phyloP scores from a whole-genome alignment of 2,888 invertebrate genomes.

The Thymelicus lineola region DNA sequence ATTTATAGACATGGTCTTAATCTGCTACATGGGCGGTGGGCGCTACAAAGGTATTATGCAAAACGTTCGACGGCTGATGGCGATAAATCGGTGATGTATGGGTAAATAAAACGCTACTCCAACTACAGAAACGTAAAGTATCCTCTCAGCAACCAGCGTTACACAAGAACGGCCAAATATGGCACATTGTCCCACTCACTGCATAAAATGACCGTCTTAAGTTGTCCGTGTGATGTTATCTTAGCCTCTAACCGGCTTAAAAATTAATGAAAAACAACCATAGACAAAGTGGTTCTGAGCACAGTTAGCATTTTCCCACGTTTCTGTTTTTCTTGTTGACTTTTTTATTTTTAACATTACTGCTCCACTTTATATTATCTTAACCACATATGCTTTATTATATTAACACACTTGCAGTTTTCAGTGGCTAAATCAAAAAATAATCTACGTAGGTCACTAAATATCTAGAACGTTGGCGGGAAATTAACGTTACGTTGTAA shows the following conservation, averaged over 20 bases:
- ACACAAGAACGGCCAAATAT: slow-evolving; percentile 51
- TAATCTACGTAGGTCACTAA: slow-evolving; percentile 24
- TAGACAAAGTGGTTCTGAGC: slow-evolving; percentile 22
- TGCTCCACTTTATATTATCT: slow-evolving; percentile 12
- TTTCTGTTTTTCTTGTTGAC: slow-evolving; percentile 20
- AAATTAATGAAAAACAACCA: slow-evolving; percentile 38
- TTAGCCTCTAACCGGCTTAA: slow-evolving; percentile 42
- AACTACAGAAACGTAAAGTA: slow-evolving; percentile 22
- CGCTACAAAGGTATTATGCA: slow-evolving; percentile 11
- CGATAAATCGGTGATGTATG: slow-evolving; percentile 29
- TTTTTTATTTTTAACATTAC: slow-evolving; percentile 12
- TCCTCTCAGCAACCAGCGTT: slow-evolving; percentile 37
- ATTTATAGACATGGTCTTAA: no score
- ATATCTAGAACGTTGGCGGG: slow-evolving; percentile 44
- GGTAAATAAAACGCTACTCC: slow-evolving; percentile 16
- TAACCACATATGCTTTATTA: neutral
- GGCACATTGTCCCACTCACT: slow-evolving; percentile 51
- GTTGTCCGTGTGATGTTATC: slow-evolving; percentile 47
- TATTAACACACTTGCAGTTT: neutral
- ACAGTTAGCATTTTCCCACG: slow-evolving; percentile 37
- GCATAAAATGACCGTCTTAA: slow-evolving; percentile 48
- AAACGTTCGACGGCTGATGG: neutral
- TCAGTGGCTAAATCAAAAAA: neutral
- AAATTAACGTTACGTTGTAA: slow-evolving; percentile 60
- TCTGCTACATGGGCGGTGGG: no score